Evolutionary conservation across 2,113 vertebrate genomes (phyloP).

Genomic region (Brachyistius frenatus): DNA sequence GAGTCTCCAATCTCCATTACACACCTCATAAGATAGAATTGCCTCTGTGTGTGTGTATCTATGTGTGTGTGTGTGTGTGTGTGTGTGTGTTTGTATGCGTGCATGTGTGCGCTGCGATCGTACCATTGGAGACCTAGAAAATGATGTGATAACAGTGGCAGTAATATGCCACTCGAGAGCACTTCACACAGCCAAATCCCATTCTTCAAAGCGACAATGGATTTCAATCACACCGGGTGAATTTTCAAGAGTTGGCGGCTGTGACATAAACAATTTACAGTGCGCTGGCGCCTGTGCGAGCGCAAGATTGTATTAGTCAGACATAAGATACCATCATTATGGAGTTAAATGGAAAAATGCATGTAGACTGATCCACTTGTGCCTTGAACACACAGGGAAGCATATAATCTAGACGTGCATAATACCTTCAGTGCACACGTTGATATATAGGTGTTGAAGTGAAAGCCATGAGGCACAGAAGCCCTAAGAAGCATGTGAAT

Average conservation of each 20-base stretch:
- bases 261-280: slow-evolving; percentile 68
- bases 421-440: slow-evolving; percentile 2
- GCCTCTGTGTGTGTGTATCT: slow-evolving; percentile 2
- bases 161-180: slow-evolving; percentile 65
- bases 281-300: slow-evolving; percentile 23
- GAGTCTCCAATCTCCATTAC: slow-evolving; percentile 69
- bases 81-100: not conserved
- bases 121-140: slow-evolving; percentile 60
- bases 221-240: slow-evolving; percentile 69
- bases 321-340: slow-evolving; percentile 62
- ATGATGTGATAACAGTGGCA: slow-evolving; percentile 63
- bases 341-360: slow-evolving; percentile 60
- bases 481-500: slow-evolving; percentile 54
- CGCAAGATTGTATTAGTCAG: slow-evolving; percentile 59
- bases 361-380: slow-evolving; percentile 42
- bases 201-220: slow-evolving; percentile 72
- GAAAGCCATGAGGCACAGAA: slow-evolving; percentile 29
- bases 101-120: slow-evolving; percentile 6
- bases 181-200: slow-evolving; percentile 68
- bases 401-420: slow-evolving; percentile 21
- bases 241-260: slow-evolving; percentile 56
- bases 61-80: slow-evolving; percentile 28
- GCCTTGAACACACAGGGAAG: slow-evolving; percentile 16
- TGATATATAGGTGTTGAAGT: slow-evolving; percentile 38
- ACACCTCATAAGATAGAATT: slow-evolving; percentile 60